Conservation (phyloP, 2,113 vertebrate genomes). For the Pelusios castaneus region DNA sequence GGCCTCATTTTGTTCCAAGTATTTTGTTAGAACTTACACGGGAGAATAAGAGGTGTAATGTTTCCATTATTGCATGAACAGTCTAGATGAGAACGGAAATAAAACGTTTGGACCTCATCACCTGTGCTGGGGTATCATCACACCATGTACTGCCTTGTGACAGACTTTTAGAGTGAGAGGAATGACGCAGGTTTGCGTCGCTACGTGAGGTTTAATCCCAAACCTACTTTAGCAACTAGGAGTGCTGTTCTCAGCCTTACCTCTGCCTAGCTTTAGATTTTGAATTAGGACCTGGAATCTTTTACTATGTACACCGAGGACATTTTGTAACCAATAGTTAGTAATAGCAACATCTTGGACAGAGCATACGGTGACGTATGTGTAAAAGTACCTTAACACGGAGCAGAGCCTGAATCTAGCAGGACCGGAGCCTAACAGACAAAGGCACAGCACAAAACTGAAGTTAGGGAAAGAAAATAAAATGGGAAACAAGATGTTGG, state of each 20-base stretch:
- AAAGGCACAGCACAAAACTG: not conserved
- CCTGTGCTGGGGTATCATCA: rapidly evolving
- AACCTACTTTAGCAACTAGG: not conserved
- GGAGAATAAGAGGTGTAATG: no score
- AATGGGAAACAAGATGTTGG: not conserved
- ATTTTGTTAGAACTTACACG: no score
- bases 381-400: not conserved
- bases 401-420: not conserved
- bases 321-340: rapidly evolving
- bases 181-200: not conserved
- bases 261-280: not conserved
- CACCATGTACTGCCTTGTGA: no score
- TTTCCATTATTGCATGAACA: no score
- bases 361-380: not conserved
- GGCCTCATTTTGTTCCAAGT: no score
- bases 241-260: not conserved
- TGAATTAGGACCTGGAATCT: not conserved
- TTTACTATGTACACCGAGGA: rapidly evolving
- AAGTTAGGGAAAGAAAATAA: not conserved
- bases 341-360: not conserved
- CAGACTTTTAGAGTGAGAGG: no score
- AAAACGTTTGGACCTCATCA: not conserved
- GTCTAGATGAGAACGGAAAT: no score
- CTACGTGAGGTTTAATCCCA: not conserved
- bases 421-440: not conserved